Conservation (phyloP, 2,113 vertebrate genomes). For the Ornithorhynchus anatinus region DNA sequence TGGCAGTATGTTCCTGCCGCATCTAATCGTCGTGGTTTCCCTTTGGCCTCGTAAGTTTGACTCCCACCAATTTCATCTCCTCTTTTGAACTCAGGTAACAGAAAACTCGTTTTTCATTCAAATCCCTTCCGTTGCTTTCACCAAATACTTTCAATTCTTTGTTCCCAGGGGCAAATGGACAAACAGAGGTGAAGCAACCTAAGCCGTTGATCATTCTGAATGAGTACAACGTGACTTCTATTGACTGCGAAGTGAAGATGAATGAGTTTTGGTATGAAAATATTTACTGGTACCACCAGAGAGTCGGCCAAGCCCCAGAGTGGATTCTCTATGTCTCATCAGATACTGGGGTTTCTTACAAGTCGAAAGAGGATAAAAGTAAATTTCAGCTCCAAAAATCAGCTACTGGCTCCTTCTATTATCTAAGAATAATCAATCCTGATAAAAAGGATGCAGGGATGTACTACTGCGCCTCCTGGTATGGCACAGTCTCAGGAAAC, state of each 20-base stretch:
- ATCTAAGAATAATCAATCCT: not conserved
- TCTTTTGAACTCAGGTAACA: too few species aligned
- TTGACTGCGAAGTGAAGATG: conserved; percentile 9
- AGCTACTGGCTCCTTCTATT: not conserved
- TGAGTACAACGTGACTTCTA: conserved; percentile 1
- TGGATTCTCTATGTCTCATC: conserved; percentile 39
- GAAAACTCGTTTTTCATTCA: too few species aligned
- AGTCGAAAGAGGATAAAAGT: not conserved
- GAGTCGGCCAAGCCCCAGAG: not conserved
- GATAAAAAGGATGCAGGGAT: not conserved
- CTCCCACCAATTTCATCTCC: too few species aligned
- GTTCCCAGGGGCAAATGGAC: not conserved
- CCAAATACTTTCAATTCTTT: not conserved
- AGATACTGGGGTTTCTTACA: conserved; percentile 11
- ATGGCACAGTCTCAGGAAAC: not conserved
- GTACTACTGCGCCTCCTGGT: conserved; percentile 44
- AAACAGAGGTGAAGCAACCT: not conserved
- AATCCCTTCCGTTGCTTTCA: too few species aligned
- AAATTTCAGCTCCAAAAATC: conserved; percentile 4
- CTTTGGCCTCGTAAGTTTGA: not conserved
- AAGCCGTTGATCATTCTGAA: conserved; percentile 25
- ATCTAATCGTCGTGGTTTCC: not conserved
- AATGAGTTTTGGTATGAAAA: fast-evolving
- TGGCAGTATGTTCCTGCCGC: not conserved
- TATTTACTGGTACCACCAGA: conserved; percentile 46